Evolutionary conservation across 2,888 invertebrate species (phyloP).

Genomic region (Ophion costatus): DNA sequence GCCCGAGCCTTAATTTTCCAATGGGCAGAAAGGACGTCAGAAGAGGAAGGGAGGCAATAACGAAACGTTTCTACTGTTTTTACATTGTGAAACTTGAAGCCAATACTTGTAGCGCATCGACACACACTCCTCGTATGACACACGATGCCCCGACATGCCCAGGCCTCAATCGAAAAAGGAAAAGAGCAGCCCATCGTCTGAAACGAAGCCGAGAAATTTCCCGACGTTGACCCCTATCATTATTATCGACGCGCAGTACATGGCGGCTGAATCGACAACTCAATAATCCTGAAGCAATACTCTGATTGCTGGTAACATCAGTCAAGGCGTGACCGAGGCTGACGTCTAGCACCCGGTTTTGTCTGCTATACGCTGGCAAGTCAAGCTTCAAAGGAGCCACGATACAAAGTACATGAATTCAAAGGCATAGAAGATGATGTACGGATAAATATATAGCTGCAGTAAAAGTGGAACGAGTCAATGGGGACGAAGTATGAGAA

Average conservation of each 20-base stretch:
- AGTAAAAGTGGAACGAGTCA: constrained; percentile 8
- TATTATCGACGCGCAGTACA: constrained; percentile 20
- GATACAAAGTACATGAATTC: constrained; percentile 12
- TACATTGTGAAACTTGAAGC: neutral
- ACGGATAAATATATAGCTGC: neutral
- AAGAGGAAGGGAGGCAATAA: constrained; percentile 2
- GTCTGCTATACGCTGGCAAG: constrained; percentile 6
- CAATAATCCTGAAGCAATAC: constrained; percentile 46
- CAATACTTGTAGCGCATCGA: neutral
- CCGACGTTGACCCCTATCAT: constrained; percentile 16
- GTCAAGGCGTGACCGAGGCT: constrained; percentile 35
- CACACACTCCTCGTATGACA: neutral
- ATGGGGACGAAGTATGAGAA: constrained; percentile 1
- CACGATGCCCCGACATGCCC: neutral
- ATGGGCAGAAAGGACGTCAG: constrained; percentile 7
- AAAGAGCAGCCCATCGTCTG: neutral
- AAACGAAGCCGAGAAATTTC: neutral
- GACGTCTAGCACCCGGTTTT: constrained; percentile 14
- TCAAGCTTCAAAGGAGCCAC: constrained; percentile 1
- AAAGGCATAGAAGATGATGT: constrained; percentile 18
- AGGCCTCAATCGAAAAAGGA: neutral
- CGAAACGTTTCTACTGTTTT: constrained; percentile 24
- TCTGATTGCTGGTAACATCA: constrained; percentile 45
- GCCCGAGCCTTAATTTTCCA: constrained; percentile 43
- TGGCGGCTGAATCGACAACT: constrained; percentile 8